Evolutionary conservation across 2,888 invertebrate genomes (phyloP).

Genomic region (Orthosia gothica): DNA sequence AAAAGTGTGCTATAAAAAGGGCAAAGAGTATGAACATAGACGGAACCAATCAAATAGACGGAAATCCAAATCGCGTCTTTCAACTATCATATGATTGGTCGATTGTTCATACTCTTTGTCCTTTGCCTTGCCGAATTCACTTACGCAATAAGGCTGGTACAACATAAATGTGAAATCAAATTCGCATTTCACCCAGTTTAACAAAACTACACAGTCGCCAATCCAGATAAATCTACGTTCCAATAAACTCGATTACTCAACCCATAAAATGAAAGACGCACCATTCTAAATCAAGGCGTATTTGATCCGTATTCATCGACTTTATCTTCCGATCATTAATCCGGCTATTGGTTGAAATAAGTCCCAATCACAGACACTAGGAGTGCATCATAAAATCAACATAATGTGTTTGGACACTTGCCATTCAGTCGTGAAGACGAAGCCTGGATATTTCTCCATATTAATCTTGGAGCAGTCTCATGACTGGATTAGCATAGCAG

Average conservation of each 20-base stretch:
- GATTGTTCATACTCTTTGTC: no score
- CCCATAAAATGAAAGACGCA: conserved; percentile 19
- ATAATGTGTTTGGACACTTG: conserved; percentile 61
- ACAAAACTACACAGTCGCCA: neutral
- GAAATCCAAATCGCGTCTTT: no score
- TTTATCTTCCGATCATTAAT: conserved; percentile 43
- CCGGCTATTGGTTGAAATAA: conserved; percentile 42
- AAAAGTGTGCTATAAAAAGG: no score
- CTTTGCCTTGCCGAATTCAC: no score
- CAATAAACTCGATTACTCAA: conserved; percentile 1
- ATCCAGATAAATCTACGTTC: neutral
- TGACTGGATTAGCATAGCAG: conserved; percentile 44
- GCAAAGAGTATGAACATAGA: no score
- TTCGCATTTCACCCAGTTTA: neutral
- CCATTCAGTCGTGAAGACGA: conserved; percentile 39
- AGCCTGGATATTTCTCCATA: conserved; percentile 25
- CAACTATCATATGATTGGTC: no score
- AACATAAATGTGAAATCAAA: neutral
- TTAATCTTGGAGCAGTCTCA: conserved; percentile 25
- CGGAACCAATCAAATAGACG: no score
- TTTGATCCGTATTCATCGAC: conserved; percentile 16
- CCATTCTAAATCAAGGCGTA: conserved; percentile 5
- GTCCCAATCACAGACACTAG: conserved; percentile 42
- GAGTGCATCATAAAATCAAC: conserved; percentile 54
- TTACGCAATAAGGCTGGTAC: no score